A percentile compares a stretch with the other conserved stretches of the same genome.
Conservation (phyloP, 2,888 invertebrate species). For the Ophioninae sp. region DNA sequence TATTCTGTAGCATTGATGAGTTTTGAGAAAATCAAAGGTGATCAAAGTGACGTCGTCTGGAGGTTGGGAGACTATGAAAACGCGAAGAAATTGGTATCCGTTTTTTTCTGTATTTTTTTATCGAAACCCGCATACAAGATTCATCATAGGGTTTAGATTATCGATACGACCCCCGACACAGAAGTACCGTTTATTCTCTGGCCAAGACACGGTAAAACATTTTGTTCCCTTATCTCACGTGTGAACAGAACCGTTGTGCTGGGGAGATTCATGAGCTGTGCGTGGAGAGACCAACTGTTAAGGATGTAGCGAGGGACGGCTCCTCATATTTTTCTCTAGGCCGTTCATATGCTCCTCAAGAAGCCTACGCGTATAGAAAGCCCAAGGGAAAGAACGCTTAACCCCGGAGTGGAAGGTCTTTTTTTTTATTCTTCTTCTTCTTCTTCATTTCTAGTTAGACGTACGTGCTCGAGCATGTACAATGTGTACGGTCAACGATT, state of each 20-base stretch:
- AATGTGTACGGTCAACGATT: slow-evolving; percentile 27
- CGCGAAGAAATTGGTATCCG: neutral
- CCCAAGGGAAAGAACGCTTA: slow-evolving; percentile 50
- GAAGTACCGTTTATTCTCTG: slow-evolving; percentile 47
- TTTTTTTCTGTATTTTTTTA: neutral
- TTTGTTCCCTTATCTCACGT: slow-evolving; percentile 45
- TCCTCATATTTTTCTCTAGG: slow-evolving; percentile 42
- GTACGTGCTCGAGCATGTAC: slow-evolving; percentile 71
- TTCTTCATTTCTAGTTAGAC: slow-evolving; percentile 57
- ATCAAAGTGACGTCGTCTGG: neutral
- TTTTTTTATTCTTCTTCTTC: slow-evolving; percentile 17
- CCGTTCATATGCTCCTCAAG: slow-evolving; percentile 34
- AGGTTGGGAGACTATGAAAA: too few species aligned
- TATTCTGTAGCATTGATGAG: neutral
- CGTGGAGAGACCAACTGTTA: slow-evolving; percentile 46
- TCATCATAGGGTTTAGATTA: slow-evolving; percentile 28
- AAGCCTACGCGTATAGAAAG: slow-evolving; percentile 24
- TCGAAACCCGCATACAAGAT: slow-evolving; percentile 5
- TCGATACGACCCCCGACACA: slow-evolving; percentile 37
- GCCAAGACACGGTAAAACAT: slow-evolving; percentile 23
- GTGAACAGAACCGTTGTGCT: slow-evolving; percentile 55
- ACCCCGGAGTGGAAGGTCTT: slow-evolving; percentile 51
- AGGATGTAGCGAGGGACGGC: slow-evolving; percentile 38
- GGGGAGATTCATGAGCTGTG: slow-evolving; percentile 54
- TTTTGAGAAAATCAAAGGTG: neutral